phyloP scores from a whole-genome alignment of 2,888 invertebrate species.

The Catocala sponsa region DNA sequence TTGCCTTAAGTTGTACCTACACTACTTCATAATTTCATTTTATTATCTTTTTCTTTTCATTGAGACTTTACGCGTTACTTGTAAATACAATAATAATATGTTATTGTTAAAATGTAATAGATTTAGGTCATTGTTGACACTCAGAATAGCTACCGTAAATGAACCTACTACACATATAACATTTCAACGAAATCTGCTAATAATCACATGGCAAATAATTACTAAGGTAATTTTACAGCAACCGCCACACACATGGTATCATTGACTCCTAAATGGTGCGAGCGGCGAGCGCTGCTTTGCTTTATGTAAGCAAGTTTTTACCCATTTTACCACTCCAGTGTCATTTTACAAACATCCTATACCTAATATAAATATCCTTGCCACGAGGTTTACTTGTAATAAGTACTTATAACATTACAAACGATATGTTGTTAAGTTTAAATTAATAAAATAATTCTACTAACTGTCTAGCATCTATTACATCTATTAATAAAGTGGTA shows the following conservation, averaged over 20 bases:
- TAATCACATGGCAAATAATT: slow-evolving; percentile 22
- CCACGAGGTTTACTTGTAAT: background rate
- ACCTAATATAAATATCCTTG: background rate
- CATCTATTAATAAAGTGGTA: slow-evolving; percentile 7
- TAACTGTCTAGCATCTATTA: background rate
- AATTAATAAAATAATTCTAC: background rate
- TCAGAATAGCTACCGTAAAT: no score
- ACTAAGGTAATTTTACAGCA: slow-evolving; percentile 24
- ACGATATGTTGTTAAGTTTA: background rate
- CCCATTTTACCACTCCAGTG: slow-evolving; percentile 25
- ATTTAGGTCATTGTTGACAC: no score
- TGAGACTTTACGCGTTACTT: background rate
- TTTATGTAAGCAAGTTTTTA: slow-evolving; percentile 51
- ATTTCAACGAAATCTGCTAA: no score
- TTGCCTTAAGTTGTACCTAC: slow-evolving; percentile 20
- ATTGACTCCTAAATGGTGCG: slow-evolving; percentile 70
- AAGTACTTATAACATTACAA: no score
- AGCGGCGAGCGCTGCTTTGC: no score
- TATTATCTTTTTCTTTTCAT: slow-evolving; percentile 5
- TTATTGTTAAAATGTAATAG: background rate
- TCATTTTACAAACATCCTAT: slow-evolving; percentile 27
- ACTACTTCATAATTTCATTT: background rate
- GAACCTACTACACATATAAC: no score
- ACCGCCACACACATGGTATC: slow-evolving; percentile 53
- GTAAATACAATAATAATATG: no score